These are phyloP conservation scores for Nymphalis urticae DNA, from an alignment of 2,888 invertebrate species.

Conservation along the genomic window DNA sequence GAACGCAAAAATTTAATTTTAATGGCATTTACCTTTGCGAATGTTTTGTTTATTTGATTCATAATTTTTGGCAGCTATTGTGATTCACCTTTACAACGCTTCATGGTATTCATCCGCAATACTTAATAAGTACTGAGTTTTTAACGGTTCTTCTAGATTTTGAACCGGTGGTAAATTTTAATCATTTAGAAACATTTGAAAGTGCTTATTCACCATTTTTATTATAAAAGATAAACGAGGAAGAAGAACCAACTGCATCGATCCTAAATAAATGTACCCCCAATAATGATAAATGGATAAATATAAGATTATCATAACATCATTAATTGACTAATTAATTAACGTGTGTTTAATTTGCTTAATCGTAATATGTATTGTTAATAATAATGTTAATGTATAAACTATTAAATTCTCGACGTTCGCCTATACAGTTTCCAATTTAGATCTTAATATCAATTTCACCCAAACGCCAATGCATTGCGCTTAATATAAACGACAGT, in stretches of 20 bases:
- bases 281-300: not conserved
- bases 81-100: not conserved
- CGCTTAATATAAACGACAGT: not conserved
- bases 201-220: no score
- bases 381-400: not conserved
- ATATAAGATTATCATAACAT: slow-evolving; percentile 2
- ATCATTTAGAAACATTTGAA: no score
- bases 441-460: slow-evolving; percentile 8
- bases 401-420: slow-evolving; percentile 1
- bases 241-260: no score
- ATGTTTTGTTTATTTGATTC: not conserved
- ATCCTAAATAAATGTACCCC: no score
- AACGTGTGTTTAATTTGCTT: not conserved
- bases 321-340: not conserved
- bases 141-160: no score
- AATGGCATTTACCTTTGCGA: not conserved
- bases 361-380: not conserved
- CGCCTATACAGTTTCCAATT: slow-evolving; percentile 7
- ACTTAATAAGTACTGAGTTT: no score
- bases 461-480: not conserved
- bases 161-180: no score
- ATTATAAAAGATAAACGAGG: no score
- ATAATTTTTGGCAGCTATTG: not conserved
- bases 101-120: no score
- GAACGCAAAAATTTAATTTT: slow-evolving; percentile 4